Evolutionary conservation across 2,113 vertebrate species (phyloP).

Genomic region (Ailurus styani): DNA sequence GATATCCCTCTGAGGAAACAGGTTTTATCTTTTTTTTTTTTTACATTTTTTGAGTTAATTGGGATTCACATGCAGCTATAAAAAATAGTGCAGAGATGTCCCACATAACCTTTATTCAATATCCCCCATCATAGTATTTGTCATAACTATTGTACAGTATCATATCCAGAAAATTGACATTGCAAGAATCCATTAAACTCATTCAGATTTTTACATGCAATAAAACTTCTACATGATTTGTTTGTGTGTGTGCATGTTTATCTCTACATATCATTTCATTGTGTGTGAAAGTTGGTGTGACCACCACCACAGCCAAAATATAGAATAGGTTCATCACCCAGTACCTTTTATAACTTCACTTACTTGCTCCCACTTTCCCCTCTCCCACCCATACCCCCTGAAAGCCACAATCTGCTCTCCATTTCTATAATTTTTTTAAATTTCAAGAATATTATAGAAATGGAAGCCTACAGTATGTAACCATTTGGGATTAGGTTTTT

Average conservation of each 20-base stretch:
- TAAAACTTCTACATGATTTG: not conserved
- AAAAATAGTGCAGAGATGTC: not conserved
- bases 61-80: not conserved
- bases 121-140: not conserved
- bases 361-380: not conserved
- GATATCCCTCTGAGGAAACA: not conserved
- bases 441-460: not conserved
- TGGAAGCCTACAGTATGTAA: not conserved
- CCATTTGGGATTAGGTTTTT: not conserved
- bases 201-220: not conserved
- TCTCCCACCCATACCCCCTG: too few species aligned
- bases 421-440: not conserved
- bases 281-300: not conserved
- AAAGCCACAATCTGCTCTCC: not conserved
- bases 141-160: not conserved
- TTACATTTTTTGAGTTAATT: not conserved
- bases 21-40: not conserved
- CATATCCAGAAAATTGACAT: not conserved
- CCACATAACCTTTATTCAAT: not conserved
- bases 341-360: not conserved
- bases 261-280: not conserved
- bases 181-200: too few species aligned
- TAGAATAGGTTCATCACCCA: not conserved
- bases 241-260: not conserved
- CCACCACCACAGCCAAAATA: not conserved